A percentile compares a stretch with the other conserved stretches of the same genome.
Evolutionary conservation across 2,113 vertebrate species (phyloP).

Genomic region (Herpetotheres cachinnans): DNA sequence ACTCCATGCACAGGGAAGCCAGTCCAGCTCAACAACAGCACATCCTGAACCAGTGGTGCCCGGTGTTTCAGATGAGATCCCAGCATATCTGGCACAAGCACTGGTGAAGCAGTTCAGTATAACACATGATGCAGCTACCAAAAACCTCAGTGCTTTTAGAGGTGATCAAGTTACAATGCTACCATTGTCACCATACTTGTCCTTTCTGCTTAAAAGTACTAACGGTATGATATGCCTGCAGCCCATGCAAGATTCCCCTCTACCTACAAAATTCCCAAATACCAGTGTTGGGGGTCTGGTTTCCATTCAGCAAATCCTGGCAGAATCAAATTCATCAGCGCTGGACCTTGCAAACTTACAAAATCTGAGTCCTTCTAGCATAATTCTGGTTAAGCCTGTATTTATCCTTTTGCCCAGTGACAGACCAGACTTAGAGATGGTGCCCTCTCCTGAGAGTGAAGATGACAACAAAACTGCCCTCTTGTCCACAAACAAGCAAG

Average conservation of each 20-base stretch:
- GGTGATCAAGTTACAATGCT: not conserved
- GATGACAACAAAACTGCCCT: not conserved
- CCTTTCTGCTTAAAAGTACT: not conserved
- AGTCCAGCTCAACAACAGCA: not conserved
- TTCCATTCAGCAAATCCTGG: slow-evolving; percentile 38
- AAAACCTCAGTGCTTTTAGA: not conserved
- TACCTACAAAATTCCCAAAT: not conserved
- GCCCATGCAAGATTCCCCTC: not conserved
- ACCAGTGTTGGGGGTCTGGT: not conserved
- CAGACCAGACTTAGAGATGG: not conserved
- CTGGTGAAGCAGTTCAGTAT: not conserved
- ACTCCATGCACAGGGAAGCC: rapidly evolving
- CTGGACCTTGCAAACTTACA: not conserved
- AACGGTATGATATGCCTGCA: slow-evolving; percentile 38
- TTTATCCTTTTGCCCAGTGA: slow-evolving; percentile 22
- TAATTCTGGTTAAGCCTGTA: slow-evolving; percentile 38
- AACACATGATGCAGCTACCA: not conserved
- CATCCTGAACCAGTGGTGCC: rapidly evolving
- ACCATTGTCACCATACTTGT: not conserved
- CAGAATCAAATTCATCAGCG: not conserved
- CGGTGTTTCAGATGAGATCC: not conserved
- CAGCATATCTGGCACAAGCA: not conserved
- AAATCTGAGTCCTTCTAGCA: not conserved
- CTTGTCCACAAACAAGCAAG: not conserved
- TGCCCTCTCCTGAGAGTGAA: not conserved